phyloP scores from a whole-genome alignment of 1,140 invertebrate species.

The Papilio polytes region DNA sequence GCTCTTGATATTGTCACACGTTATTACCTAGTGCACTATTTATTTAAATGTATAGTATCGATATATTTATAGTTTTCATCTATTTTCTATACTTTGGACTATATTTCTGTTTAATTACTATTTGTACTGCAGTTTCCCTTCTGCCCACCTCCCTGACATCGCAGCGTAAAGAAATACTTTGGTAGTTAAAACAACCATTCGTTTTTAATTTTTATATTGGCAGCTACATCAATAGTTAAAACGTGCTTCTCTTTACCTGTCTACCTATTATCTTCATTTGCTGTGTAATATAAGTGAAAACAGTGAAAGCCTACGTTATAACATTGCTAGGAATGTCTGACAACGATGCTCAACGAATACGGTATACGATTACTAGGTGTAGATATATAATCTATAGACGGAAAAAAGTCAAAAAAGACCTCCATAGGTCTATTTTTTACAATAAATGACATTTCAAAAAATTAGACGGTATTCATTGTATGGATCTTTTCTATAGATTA shows the following conservation, averaged over 20 bases:
- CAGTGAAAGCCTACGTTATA: neutral
- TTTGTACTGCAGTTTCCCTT: neutral
- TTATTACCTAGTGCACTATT: slow-evolving; percentile 5
- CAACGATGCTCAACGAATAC: slow-evolving; percentile 58
- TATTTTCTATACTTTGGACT: neutral
- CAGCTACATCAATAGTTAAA: neutral
- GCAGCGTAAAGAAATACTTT: too few species aligned
- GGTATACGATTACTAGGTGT: slow-evolving; percentile 51
- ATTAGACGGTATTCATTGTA: too few species aligned
- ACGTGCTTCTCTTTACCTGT: too few species aligned
- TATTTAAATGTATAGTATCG: neutral
- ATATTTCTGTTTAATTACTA: neutral
- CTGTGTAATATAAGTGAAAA: too few species aligned
- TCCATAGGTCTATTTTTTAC: too few species aligned
- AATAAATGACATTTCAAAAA: too few species aligned
- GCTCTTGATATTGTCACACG: neutral
- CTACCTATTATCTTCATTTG: too few species aligned
- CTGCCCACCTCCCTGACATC: neutral
- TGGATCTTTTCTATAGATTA: too few species aligned
- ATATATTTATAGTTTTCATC: neutral
- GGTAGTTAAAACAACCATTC: too few species aligned
- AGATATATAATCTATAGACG: slow-evolving; percentile 11
- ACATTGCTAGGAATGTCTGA: slow-evolving; percentile 34
- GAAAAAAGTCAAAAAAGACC: too few species aligned
- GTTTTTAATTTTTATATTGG: neutral